phyloP scores from a whole-genome alignment of 2,888 invertebrate species.

The Luffia ferchaultella region DNA sequence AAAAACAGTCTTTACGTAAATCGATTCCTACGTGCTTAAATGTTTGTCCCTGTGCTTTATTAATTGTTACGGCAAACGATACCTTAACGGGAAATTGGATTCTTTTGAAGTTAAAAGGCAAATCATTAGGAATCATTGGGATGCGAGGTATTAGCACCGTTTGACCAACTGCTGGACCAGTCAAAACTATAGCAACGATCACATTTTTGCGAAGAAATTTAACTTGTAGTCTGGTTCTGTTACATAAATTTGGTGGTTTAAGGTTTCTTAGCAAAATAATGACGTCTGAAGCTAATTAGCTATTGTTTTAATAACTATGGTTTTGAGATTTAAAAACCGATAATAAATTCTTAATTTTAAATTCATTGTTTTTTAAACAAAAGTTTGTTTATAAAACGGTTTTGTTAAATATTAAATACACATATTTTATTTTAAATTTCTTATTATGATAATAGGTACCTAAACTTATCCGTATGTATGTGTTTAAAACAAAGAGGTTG shows the following conservation, averaged over 20 bases:
- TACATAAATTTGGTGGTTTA: constrained; percentile 13
- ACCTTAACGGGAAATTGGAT: constrained; percentile 13
- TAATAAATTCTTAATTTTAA: no score
- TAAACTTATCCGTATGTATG: no score
- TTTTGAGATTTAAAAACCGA: no score
- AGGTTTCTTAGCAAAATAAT: constrained; percentile 13
- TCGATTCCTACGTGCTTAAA: constrained; percentile 12
- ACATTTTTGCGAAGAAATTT: constrained; percentile 12
- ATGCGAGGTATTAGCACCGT: constrained; percentile 15
- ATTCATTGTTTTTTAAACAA: no score
- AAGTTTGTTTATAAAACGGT: no score
- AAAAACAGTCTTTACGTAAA: constrained; percentile 13
- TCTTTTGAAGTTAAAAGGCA: constrained; percentile 16
- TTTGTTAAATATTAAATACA: no score
- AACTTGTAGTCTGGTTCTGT: constrained; percentile 12
- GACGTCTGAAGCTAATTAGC: no score
- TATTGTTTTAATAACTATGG: no score
- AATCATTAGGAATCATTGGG: constrained; percentile 16
- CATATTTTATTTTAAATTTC: no score
- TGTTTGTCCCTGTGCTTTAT: constrained; percentile 14
- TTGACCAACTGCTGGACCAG: constrained; percentile 13
- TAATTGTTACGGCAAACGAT: constrained; percentile 12
- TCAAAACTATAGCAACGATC: constrained; percentile 15
- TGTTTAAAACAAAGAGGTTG: no score
- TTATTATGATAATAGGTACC: no score